Percentiles rank a stretch among this genome's conserved stretches.
These are phyloP conservation scores for Chunga burmeisteri DNA, from an alignment of 2,113 vertebrate genomes.

Conservation along the genomic window DNA sequence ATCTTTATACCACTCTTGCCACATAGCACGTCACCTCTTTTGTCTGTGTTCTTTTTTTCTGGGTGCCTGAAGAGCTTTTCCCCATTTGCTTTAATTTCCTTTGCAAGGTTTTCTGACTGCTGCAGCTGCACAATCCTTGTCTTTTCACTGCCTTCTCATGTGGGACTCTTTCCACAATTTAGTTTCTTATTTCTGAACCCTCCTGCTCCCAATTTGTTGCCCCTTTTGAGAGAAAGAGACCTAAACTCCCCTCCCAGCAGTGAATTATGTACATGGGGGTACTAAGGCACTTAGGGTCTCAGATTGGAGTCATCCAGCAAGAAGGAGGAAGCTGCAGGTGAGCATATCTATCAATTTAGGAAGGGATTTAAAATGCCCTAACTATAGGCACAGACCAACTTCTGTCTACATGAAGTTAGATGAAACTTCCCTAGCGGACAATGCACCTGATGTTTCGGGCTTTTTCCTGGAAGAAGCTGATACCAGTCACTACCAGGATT, in stretches of 20 bases:
- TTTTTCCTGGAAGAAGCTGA: not conserved
- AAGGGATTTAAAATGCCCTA: not conserved
- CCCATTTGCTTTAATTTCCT: not conserved
- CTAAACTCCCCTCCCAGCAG: not conserved
- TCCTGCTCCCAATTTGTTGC: not conserved
- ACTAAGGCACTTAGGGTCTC: not conserved
- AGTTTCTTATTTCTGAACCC: not conserved
- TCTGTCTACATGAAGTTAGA: not conserved
- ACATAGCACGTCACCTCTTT: not conserved
- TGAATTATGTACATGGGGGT: rapidly evolving
- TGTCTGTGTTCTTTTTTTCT: not conserved
- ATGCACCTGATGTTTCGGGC: not conserved
- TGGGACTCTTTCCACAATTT: not conserved
- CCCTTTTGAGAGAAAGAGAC: not conserved
- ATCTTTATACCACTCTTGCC: not conserved
- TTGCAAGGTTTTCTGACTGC: not conserved
- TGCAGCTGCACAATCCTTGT: not conserved
- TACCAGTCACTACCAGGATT: not conserved
- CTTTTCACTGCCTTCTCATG: not conserved
- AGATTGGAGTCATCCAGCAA: not conserved
- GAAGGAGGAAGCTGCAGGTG: not conserved
- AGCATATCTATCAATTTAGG: not conserved
- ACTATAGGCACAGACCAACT: not conserved
- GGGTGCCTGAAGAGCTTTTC: not conserved
- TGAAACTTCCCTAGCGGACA: not conserved